phyloP scores from a whole-genome alignment of 2,888 invertebrate genomes.

The Girardia tigrina region DNA sequence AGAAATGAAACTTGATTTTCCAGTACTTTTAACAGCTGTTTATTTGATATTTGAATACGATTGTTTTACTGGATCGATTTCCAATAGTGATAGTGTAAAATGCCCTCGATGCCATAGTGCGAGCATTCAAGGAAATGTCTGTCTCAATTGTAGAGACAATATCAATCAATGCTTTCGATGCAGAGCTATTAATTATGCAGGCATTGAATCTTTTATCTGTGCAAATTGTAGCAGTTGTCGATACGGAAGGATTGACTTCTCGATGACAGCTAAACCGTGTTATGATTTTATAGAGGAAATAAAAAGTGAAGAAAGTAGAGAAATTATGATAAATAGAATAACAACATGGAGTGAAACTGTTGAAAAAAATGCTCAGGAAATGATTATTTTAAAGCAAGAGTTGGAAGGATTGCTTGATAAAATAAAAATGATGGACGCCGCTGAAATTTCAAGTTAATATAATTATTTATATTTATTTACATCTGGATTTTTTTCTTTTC shows the following conservation, averaged over 20 bases:
- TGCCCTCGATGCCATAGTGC: conserved; percentile 91
- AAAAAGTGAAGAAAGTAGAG: conserved; percentile 85
- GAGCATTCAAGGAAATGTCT: conserved; percentile 79
- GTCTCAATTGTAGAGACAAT: conserved; percentile 89
- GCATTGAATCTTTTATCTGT: conserved; percentile 93
- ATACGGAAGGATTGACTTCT: conserved; percentile 94
- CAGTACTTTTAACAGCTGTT: conserved; percentile 86
- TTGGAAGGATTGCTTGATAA: neutral
- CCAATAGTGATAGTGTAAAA: conserved; percentile 79
- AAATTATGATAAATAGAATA: conserved; percentile 45
- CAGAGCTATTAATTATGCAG: conserved; percentile 92
- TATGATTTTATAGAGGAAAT: conserved; percentile 84
- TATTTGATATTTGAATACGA: conserved; percentile 96
- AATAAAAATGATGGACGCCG: conserved; percentile 16
- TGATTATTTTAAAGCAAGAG: neutral
- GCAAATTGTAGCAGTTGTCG: conserved; percentile 98
- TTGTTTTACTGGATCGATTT: conserved; percentile 82
- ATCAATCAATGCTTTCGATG: conserved; percentile 98
- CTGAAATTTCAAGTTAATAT: neutral
- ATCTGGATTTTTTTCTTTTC: neutral
- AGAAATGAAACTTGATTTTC: conserved; percentile 64
- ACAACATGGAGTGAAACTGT: conserved; percentile 3
- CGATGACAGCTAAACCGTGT: conserved; percentile 72
- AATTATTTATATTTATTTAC: neutral
- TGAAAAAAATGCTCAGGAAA: neutral